Conservation (phyloP, 2,113 vertebrate species). For the Oryzias curvinotus region DNA sequence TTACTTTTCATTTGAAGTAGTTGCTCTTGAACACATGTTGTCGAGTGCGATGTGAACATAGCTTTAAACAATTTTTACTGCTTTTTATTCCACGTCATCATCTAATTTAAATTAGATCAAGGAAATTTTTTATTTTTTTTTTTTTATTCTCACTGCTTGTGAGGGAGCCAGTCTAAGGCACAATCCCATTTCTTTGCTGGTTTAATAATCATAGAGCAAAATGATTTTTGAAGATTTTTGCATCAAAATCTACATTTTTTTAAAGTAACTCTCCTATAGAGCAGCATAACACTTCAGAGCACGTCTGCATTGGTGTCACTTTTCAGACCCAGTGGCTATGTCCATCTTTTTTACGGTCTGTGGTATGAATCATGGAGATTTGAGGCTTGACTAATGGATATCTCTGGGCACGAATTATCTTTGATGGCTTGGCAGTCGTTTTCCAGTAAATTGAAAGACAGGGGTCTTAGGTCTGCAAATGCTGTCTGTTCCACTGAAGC, state of each 20-base stretch:
- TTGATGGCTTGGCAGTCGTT: conserved; percentile 1
- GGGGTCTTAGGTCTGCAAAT: conserved; percentile 3
- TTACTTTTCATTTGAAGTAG: no score
- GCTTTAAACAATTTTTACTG: no score
- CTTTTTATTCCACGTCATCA: no score
- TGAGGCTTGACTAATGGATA: conserved; percentile 4
- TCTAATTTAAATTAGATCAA: no score
- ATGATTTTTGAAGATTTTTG: neutral
- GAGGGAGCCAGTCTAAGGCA: no score
- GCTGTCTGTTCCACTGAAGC: conserved; percentile 2
- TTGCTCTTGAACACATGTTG: no score
- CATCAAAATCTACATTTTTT: neutral
- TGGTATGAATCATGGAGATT: conserved; percentile 3
- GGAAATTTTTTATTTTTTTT: no score
- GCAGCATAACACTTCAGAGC: neutral
- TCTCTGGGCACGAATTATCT: neutral
- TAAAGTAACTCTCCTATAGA: neutral
- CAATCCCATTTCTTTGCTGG: no score
- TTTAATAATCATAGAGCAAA: no score
- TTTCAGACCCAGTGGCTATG: neutral
- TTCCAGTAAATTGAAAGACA: neutral
- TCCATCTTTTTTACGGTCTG: neutral
- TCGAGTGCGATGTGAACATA: no score
- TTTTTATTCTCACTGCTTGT: no score
- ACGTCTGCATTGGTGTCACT: neutral